Percentiles rank a stretch among this genome's conserved stretches.
phyloP scores from a whole-genome alignment of 2,888 invertebrate genomes.

The Diachrysia chrysitis region DNA sequence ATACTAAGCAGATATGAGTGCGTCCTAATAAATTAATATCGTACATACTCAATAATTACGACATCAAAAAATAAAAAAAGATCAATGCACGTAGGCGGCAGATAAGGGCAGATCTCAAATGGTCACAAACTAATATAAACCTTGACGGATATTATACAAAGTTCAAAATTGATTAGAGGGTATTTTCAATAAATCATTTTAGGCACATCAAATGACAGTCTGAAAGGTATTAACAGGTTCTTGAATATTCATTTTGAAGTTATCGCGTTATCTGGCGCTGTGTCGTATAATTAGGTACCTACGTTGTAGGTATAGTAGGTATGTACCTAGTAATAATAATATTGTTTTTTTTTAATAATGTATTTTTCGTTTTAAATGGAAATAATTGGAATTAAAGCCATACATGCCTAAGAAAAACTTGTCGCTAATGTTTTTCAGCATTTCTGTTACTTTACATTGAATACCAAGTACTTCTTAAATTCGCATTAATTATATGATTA shows the following conservation, averaged over 20 bases:
- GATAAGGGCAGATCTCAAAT: conserved; percentile 51
- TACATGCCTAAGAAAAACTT: no score
- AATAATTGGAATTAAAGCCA: no score
- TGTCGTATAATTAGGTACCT: conserved; percentile 55
- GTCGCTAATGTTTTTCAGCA: no score
- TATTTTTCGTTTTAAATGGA: conserved; percentile 2
- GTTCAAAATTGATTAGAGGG: conserved; percentile 8
- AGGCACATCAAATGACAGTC: conserved; percentile 48
- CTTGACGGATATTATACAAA: accelerated
- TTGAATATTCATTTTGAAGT: conserved; percentile 75
- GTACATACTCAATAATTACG: conserved; percentile 49
- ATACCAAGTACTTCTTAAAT: no score
- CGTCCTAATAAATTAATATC: conserved; percentile 42
- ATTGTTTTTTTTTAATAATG: conserved; percentile 60
- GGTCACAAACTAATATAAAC: conserved; percentile 1
- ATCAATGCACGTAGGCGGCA: conserved; percentile 50
- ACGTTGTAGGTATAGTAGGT: no score
- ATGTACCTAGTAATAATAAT: conserved; percentile 57
- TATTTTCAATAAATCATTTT: conserved; percentile 53
- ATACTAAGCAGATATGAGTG: neutral
- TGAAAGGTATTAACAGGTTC: conserved; percentile 54
- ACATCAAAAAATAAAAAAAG: conserved; percentile 52
- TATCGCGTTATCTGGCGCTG: conserved; percentile 73
- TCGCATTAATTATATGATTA: no score
- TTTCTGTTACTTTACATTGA: no score